Base-by-base conservation (phyloP, 2,888 invertebrate genomes). In the Dermolepida albohirtum region DNA sequence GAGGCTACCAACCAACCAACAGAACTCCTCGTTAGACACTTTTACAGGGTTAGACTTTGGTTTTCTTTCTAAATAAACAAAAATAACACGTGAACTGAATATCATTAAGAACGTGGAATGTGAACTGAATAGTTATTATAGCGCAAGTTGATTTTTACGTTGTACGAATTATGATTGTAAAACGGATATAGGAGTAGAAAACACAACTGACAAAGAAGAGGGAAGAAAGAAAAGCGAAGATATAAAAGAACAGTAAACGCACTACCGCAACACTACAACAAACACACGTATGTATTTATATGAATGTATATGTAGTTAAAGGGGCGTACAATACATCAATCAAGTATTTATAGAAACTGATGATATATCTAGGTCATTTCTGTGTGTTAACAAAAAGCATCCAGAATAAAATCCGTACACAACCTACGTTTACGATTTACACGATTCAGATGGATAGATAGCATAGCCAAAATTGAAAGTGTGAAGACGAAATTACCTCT, bases 31-130 rank as follows among this genome's bases (percentile, higher is more conserved):
- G 72, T 78, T 79, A 74, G 77, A 78, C 72, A 75, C 79, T 73
- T 79, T 78, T 72, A 80, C 80, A 78, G 80, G 81, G 79, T 80
- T 80, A 76, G 81, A 81, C 75, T 80, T 80, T 74, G 80, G 81
- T 72, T 78, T 78, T 73, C 79, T 81, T 71, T 79, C 78, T 67
- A 81, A 81, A 75, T 81, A 72, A 72, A 34, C 34, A 34, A 10
- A 34, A 47, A 59, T 44, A 59, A 6, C 6, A 44, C 59, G 64
- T 54, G 67, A 16, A 65, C 64, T 22, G 47, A 57, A 64, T 40
- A 34, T 54, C 34, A 49, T 47, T 27, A 16, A 11, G n/a, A 62
- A 43, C 59, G 67, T 51, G 57, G 39, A 59, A 44, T 59, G 44
- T 59, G 44, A 59, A 59, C 59, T 47, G 59, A 44, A 29, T 44